Conservation (phyloP, 1,140 invertebrate genomes). For the Magallana ariakensis region DNA sequence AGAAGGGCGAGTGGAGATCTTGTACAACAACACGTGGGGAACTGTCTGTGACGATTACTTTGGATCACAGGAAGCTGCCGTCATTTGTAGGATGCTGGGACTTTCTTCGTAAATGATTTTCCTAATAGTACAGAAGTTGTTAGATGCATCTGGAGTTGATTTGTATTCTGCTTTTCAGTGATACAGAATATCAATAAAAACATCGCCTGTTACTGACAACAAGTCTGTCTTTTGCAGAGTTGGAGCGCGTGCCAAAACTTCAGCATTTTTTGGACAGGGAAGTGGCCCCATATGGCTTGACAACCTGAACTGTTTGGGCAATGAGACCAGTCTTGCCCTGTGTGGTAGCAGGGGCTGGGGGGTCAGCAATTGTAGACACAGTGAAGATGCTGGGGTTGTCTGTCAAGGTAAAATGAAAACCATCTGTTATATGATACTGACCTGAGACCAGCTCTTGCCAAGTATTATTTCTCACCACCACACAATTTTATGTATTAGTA, state of each 20-base stretch:
- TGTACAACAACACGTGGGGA: conserved; percentile 84
- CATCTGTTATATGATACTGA: too few species aligned
- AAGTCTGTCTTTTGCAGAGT: background rate
- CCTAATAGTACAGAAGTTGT: background rate
- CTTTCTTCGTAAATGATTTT: conserved; percentile 27
- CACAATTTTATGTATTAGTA: too few species aligned
- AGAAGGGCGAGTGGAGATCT: conserved; percentile 89
- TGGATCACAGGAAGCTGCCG: conserved; percentile 57
- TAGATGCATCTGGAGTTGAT: too few species aligned
- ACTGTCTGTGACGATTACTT: conserved; percentile 78
- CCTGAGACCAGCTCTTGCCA: too few species aligned
- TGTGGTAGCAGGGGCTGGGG: conserved; percentile 64
- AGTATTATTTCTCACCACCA: too few species aligned
- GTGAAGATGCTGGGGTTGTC: conserved; percentile 68
- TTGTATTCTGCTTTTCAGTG: too few species aligned
- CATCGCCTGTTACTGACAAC: background rate
- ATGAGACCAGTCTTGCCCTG: conserved; percentile 63
- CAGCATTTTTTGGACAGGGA: conserved; percentile 56
- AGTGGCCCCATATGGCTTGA: conserved; percentile 69
- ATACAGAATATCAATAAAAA: background rate
- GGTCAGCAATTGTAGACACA: conserved; percentile 70
- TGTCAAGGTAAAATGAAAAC: conserved; percentile 53
- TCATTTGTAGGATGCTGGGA: conserved; percentile 66
- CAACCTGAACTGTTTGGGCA: conserved; percentile 71
- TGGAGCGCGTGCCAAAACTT: conserved; percentile 46